phyloP scores from a whole-genome alignment of 2,113 vertebrate species.

The Myrmecophaga tridactyla region DNA sequence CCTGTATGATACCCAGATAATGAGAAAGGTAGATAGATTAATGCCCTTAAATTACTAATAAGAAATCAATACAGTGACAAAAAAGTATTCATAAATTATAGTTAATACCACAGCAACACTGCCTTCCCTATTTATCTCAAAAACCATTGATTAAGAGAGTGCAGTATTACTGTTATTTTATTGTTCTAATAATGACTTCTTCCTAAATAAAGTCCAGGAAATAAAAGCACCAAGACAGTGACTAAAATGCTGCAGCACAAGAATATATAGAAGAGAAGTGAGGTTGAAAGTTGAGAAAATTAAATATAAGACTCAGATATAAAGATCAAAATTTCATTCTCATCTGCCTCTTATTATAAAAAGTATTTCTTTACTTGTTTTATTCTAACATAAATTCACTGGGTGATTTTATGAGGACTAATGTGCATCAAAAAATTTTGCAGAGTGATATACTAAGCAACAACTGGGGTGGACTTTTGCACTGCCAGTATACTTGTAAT shows the following conservation, averaged over 20 bases:
- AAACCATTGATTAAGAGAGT: not conserved
- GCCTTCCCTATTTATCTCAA: not conserved
- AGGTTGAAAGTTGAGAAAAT: not conserved
- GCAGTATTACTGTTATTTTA: not conserved
- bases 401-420: conserved; percentile 26
- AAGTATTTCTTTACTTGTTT: not conserved
- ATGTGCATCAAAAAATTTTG: conserved; percentile 18
- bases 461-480: not conserved
- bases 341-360: not conserved
- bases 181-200: not conserved
- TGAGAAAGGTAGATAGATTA: not conserved
- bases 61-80: not conserved
- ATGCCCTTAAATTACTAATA: not conserved
- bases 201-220: not conserved
- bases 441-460: conserved; percentile 1
- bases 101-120: not conserved
- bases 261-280: not conserved
- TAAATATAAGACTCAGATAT: not conserved
- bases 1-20: not conserved
- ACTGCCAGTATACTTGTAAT: not conserved
- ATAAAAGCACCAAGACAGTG: not conserved
- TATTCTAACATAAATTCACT: not conserved
- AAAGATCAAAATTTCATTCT: conserved; percentile 18
- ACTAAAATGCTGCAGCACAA: not conserved
- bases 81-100: not conserved